A percentile compares a stretch with the other conserved stretches of the same genome.
phyloP scores from a whole-genome alignment of 2,797 vertebrate species.

The Danio albolineatus region DNA sequence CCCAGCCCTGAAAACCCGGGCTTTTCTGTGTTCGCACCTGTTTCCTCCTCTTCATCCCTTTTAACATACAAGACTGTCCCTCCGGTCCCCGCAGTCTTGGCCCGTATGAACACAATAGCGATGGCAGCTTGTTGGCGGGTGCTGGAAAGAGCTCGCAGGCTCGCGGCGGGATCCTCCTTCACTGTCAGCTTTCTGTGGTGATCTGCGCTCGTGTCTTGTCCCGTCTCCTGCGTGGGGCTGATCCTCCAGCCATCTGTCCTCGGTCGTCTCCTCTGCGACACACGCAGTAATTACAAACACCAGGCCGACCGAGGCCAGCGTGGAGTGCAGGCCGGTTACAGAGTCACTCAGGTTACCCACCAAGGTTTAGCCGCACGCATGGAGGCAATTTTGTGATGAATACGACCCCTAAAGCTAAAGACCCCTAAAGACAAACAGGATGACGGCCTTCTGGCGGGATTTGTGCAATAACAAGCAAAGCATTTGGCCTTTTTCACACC shows the following conservation, averaged over 20 bases:
- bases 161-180: slow-evolving; percentile 67
- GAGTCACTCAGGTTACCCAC: slow-evolving; percentile 57
- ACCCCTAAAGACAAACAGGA: background rate
- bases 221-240: slow-evolving; percentile 68
- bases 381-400: slow-evolving; percentile 49
- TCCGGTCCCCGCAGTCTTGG: slow-evolving; percentile 53
- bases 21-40: slow-evolving; percentile 37
- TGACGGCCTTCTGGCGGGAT: slow-evolving; percentile 22
- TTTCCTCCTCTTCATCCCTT: slow-evolving; percentile 43
- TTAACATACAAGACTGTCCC: slow-evolving; percentile 43
- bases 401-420: slow-evolving; percentile 37
- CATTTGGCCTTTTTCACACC: slow-evolving; percentile 31
- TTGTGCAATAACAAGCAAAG: slow-evolving; percentile 29
- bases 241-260: slow-evolving; percentile 78
- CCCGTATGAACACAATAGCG: slow-evolving; percentile 60
- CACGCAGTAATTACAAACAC: slow-evolving; percentile 71
- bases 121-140: slow-evolving; percentile 73
- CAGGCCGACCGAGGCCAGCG: slow-evolving; percentile 57
- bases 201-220: slow-evolving; percentile 72
- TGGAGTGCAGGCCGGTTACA: slow-evolving; percentile 58
- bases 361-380: slow-evolving; percentile 34
- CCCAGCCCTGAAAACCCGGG: slow-evolving; percentile 20
- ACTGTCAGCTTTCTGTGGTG: slow-evolving; percentile 74
- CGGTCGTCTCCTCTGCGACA: slow-evolving; percentile 69
- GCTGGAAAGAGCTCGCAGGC: slow-evolving; percentile 69